Evolutionary conservation across 2,888 invertebrate genomes (phyloP).

Genomic region (Euzophera pinguis): DNA sequence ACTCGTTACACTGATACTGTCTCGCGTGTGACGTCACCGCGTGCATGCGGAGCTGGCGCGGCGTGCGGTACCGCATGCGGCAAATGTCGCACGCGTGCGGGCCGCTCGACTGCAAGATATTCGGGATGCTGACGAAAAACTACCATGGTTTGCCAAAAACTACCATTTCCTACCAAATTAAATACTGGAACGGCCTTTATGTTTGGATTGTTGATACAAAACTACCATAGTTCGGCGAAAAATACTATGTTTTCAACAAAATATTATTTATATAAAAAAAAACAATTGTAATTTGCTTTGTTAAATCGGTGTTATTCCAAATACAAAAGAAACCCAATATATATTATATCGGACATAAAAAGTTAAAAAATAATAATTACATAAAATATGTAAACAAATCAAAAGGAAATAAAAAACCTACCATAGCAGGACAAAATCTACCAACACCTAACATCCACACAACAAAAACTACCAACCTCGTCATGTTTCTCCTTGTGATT

Average conservation of each 20-base stretch:
- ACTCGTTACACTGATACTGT: slow-evolving; percentile 44
- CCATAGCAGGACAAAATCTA: not conserved
- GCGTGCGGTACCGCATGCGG: slow-evolving; percentile 42
- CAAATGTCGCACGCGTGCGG: slow-evolving; percentile 46
- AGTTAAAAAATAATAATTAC: too few relatives aligned
- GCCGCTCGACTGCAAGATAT: slow-evolving; percentile 44
- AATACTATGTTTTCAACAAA: too few relatives aligned
- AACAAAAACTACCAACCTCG: slow-evolving; percentile 34
- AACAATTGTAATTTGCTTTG: too few relatives aligned
- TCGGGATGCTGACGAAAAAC: not conserved
- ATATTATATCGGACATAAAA: too few relatives aligned
- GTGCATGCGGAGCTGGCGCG: slow-evolving; percentile 45
- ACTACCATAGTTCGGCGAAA: not conserved
- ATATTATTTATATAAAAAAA: too few relatives aligned
- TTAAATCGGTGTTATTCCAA: too few relatives aligned
- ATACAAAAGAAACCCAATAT: too few relatives aligned
- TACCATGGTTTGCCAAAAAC: not conserved
- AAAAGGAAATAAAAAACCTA: too few relatives aligned
- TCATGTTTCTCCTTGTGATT: slow-evolving; percentile 62
- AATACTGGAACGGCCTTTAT: too few relatives aligned
- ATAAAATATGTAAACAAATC: too few relatives aligned
- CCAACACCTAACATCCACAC: not conserved
- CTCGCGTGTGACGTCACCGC: slow-evolving; percentile 40
- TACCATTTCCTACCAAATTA: not conserved
- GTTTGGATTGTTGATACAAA: not conserved